Evolutionary conservation across 2,113 vertebrate species (phyloP).

Genomic region (Aythya baeri): DNA sequence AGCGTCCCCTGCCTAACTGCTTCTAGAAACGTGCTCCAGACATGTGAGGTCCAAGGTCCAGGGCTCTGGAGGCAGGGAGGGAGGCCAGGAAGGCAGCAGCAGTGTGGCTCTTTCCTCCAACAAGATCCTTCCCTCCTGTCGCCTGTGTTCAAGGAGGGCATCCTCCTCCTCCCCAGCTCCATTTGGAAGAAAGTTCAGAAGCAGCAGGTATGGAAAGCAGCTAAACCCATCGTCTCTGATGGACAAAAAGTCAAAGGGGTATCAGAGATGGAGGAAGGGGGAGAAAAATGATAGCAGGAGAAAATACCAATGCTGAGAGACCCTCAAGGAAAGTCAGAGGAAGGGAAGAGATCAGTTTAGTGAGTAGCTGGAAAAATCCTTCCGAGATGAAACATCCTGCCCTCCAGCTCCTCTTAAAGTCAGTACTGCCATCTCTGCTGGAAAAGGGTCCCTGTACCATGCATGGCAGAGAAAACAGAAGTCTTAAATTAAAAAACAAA

Average conservation of each 20-base stretch:
- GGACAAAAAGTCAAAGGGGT: background rate
- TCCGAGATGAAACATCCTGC: background rate
- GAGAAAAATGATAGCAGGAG: background rate
- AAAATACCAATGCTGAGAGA: background rate
- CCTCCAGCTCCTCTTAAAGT: background rate
- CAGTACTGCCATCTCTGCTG: background rate
- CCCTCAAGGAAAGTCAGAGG: background rate
- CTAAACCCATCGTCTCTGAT: background rate
- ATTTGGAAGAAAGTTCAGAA: background rate
- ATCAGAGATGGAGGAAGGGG: background rate
- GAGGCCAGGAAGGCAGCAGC: background rate
- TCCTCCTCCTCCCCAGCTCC: background rate
- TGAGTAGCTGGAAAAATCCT: background rate
- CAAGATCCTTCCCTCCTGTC: background rate
- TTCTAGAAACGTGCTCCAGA: background rate
- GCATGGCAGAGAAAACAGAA: background rate
- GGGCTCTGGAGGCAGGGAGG: background rate
- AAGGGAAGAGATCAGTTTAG: background rate
- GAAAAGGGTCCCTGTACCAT: background rate
- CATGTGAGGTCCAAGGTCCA: no score
- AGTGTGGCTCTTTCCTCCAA: background rate
- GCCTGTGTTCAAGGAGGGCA: fast-evolving
- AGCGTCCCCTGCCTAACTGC: background rate
- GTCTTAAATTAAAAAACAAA: background rate
- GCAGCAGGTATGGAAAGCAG: background rate